A percentile compares a stretch with the other conserved stretches of the same genome.
These are phyloP conservation scores for Microplitis mediator DNA, from an alignment of 1,140 invertebrate genomes.

Conservation along the genomic window DNA sequence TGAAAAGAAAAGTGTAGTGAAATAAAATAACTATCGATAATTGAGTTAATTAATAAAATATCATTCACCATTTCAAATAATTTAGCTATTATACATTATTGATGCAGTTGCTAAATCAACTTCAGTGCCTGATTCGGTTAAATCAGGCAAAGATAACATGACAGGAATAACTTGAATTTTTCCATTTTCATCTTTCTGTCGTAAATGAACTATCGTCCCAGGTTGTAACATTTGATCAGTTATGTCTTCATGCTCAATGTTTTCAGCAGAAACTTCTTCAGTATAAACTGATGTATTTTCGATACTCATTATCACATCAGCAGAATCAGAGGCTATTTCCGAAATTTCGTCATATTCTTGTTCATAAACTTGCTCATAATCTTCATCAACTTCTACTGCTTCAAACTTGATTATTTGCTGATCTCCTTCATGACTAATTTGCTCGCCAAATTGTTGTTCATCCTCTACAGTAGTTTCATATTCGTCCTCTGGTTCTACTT, in stretches of 20 bases:
- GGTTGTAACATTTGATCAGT: constrained; percentile 51
- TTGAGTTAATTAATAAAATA: too few species aligned
- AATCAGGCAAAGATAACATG: constrained; percentile 54
- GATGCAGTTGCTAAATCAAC: constrained; percentile 56
- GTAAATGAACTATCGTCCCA: constrained; percentile 52
- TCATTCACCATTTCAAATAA: too few species aligned
- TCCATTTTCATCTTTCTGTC: constrained; percentile 52
- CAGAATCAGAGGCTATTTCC: constrained; percentile 51
- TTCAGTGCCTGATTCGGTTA: constrained; percentile 51
- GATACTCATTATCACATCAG: constrained; percentile 55
- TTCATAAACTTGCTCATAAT: constrained; percentile 46
- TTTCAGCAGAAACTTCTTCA: constrained; percentile 56
- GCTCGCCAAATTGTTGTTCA: constrained; percentile 21
- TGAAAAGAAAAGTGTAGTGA: too few species aligned
- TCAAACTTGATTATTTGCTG: constrained; percentile 49
- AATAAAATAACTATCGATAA: too few species aligned
- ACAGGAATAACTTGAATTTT: constrained; percentile 60
- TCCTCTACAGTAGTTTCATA: constrained; percentile 34
- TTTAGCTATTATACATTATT: constrained; percentile 57
- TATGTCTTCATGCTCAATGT: constrained; percentile 49
- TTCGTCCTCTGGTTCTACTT: constrained; percentile 28
- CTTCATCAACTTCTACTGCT: constrained; percentile 36
- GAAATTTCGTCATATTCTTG: constrained; percentile 57
- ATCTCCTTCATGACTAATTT: constrained; percentile 7
- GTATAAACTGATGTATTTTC: constrained; percentile 56